phyloP scores from a whole-genome alignment of 1,140 invertebrate genomes.

The Apis laboriosa region DNA sequence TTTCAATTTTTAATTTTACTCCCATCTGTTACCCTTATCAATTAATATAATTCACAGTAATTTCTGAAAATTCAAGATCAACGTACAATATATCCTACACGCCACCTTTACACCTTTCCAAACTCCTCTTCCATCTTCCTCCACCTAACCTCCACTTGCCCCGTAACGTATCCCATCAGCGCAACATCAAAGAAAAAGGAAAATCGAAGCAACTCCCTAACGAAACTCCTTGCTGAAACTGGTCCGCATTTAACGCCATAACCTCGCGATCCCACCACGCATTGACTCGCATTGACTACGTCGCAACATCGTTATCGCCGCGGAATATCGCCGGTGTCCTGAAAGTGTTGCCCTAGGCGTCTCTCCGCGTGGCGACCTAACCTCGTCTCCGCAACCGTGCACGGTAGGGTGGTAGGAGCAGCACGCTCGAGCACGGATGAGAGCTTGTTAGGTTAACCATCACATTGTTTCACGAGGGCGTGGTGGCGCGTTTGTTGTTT shows the following conservation, averaged over 20 bases:
- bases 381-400: constrained; percentile 49
- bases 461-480: constrained; percentile 69
- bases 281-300: constrained; percentile 28
- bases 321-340: constrained; percentile 52
- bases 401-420: constrained; percentile 50
- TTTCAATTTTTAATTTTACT: too few species aligned
- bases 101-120: background rate
- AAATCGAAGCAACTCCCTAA: background rate
- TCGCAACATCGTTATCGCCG: constrained; percentile 50
- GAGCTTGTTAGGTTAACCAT: constrained; percentile 72
- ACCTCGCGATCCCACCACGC: constrained; percentile 27
- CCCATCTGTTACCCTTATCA: too few species aligned
- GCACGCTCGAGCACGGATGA: constrained; percentile 56
- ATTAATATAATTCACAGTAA: too few species aligned
- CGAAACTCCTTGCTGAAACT: background rate
- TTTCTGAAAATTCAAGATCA: too few species aligned
- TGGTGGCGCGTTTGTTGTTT: constrained; percentile 52
- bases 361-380: constrained; percentile 32
- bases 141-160: background rate
- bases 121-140: background rate
- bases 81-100: too few species aligned
- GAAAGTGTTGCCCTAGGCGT: constrained; percentile 59
- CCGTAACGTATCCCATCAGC: background rate
- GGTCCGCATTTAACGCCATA: background rate
- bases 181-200: background rate